Evolutionary conservation across 2,113 vertebrate genomes (phyloP).

Genomic region (Elgaria multicarinata): DNA sequence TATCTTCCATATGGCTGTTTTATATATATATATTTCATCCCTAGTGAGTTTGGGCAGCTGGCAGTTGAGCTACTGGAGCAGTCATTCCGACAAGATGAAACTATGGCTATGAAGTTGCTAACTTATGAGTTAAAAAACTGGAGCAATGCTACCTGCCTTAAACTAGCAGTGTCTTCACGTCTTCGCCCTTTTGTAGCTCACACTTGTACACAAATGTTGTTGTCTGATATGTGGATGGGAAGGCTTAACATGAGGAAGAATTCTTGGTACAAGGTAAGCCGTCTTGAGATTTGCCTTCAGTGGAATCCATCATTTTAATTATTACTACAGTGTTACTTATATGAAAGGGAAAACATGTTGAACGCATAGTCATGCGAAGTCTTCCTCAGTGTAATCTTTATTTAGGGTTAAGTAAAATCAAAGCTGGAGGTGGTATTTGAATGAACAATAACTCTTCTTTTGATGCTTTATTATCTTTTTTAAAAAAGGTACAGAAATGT

Average conservation of each 20-base stretch:
- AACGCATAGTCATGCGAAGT: slow-evolving; percentile 29
- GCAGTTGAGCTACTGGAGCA: slow-evolving; percentile 96
- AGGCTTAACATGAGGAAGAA: slow-evolving; percentile 99
- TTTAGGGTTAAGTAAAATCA: slow-evolving; percentile 58
- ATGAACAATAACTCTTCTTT: slow-evolving; percentile 67
- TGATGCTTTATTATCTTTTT: slow-evolving; percentile 74
- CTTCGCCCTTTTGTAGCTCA: slow-evolving; percentile 95
- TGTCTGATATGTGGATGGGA: slow-evolving; percentile 99
- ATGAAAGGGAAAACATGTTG: slow-evolving; percentile 17
- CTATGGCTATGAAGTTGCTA: slow-evolving; percentile 98
- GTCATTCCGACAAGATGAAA: slow-evolving; percentile 97
- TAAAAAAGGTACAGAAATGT: slow-evolving; percentile 77
- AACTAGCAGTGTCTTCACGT: slow-evolving; percentile 95
- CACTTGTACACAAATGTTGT: slow-evolving; percentile 96
- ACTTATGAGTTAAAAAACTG: slow-evolving; percentile 98
- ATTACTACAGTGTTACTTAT: slow-evolving; percentile 18
- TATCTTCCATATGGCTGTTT: background rate
- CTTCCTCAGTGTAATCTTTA: slow-evolving; percentile 28
- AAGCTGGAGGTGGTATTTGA: slow-evolving; percentile 51
- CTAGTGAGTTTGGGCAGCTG: slow-evolving; percentile 94
- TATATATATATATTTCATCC: slow-evolving; percentile 12
- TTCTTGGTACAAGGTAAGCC: slow-evolving; percentile 98
- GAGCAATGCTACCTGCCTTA: slow-evolving; percentile 98
- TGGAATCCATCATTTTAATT: background rate
- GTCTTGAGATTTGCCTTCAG: background rate